Base-by-base conservation (phyloP, 2,888 invertebrate species). In the Erebia ligea region DNA sequence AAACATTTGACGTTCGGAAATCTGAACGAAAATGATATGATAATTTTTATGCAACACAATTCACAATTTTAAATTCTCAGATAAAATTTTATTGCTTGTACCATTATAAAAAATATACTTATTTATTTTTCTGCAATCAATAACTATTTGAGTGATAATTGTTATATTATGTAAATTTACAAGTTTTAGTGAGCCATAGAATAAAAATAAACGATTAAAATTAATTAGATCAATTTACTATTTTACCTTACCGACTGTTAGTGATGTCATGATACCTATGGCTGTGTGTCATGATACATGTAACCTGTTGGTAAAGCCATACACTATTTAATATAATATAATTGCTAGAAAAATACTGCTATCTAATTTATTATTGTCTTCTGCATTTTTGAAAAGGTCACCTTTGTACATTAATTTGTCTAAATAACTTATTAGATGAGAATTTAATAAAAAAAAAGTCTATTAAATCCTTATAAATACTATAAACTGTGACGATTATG, bases 171-270 rank as follows among this genome's bases (percentile, higher is more conserved):
- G 61, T 19, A 61, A 61, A 61, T 45, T 17, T 11, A 6, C 15
- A 15, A 9, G 3, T 0, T 19, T 42, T 17, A 19, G 11, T 9
- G 19, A 42, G 40, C 25, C n/a, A 8, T 5, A 11, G 25, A 45
- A 3, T 45, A 17, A 42, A 19, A 19, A 61, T 11, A 61, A 42
- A 17, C 61, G 19, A 61, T 61, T 19, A 42, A 61, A 61, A 61
- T 58, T 61, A 61, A 61, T 61, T 42, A 45, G 61, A 61, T 42
- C 40, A 42, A 45, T 61, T 61, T 61, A 42, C 61, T 61, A 61
- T 42, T 10, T 40, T 17, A 42, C n/a, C 34, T n/a, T 42, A 59
- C 17, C 4, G 17, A 9, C 2, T 15, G 34, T 40, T n/a, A 19
- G 13, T 61, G 42, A 61, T 61, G 42, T 42, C 42, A 42, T 61